Evolutionary conservation across 2,888 invertebrate genomes (phyloP).

Genomic region (Cerastoderma edule): DNA sequence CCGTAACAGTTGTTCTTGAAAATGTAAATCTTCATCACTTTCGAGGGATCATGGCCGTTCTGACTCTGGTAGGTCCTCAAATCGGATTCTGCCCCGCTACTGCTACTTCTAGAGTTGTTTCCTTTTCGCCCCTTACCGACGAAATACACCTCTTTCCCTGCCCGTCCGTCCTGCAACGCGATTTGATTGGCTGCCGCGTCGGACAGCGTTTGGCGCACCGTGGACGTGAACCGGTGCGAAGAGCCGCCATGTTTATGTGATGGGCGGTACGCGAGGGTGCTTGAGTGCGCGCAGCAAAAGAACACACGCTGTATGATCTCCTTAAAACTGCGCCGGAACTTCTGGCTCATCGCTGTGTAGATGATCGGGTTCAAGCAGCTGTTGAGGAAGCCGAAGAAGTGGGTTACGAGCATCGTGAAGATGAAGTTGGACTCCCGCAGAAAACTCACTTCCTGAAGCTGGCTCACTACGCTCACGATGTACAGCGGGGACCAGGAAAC

Average conservation of each 20-base stretch:
- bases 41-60: slow-evolving; percentile 11
- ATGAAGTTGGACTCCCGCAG: slow-evolving; percentile 83
- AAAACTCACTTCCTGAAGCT: slow-evolving; percentile 82
- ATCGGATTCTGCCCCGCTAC: slow-evolving; percentile 38
- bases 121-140: slow-evolving; percentile 7
- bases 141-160: slow-evolving; percentile 28
- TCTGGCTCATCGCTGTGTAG: slow-evolving; percentile 84
- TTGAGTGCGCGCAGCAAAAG: slow-evolving; percentile 51
- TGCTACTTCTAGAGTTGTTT: slow-evolving; percentile 40
- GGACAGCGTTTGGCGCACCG: slow-evolving; percentile 43
- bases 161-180: slow-evolving; percentile 33
- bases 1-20: slow-evolving; percentile 30
- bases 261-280: slow-evolving; percentile 19
- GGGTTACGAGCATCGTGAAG: slow-evolving; percentile 84
- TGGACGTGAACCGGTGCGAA: slow-evolving; percentile 47
- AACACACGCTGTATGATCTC: slow-evolving; percentile 66
- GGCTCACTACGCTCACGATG: slow-evolving; percentile 83
- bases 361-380: slow-evolving; percentile 85
- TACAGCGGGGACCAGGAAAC: slow-evolving; percentile 85
- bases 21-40: slow-evolving; percentile 42
- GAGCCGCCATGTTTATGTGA: slow-evolving; percentile 21
- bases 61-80: slow-evolving; percentile 11
- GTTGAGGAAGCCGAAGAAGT: slow-evolving; percentile 84
- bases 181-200: slow-evolving; percentile 56
- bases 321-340: slow-evolving; percentile 82